Base-by-base conservation (phyloP, 2,888 invertebrate species). In the Laothoe populi region DNA sequence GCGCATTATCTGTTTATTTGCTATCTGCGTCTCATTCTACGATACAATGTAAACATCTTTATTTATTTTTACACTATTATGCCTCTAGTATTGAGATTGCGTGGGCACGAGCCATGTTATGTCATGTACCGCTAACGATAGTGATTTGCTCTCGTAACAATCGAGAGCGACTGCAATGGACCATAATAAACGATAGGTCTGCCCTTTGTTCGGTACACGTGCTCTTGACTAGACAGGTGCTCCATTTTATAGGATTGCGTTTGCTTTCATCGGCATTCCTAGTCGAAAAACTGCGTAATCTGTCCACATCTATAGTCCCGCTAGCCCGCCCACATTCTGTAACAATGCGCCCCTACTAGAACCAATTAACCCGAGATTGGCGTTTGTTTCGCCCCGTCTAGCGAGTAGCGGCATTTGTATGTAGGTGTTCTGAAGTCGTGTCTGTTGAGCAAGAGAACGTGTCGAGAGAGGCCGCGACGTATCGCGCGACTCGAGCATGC, bases 381-480 rank as follows among this genome's bases (percentile, higher is more conserved):
- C 78, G 76, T 77, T 78, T 74, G 75, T 70, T 70, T 70, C 66
- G 69, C 69, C 66, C 65, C 69, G 66, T 69, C 66, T 66, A 66
- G 64, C 67, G 66, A 65, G 65, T 66, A 65, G 63, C 66, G 69
- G 59, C 67, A 68, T 69, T 69, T 68, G 67, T 68, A 68, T 70
- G 64, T 71, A 67, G 65, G 73, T 77, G 75, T 78, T 77, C 72
- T 75, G 63, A 71, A 75, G 72, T 74, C 64, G 71, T 70, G 71
- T 75, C 84, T 73, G 79, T 83, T 91, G 89, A 79, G 90, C 81
- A 91, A 92, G 88, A 84, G 88, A 89, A 91, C 90, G 91, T 91
- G 91, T 87, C 84, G 81, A 81, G 88, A 84, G 84, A 83, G 88
- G 88, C 84, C 84, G 80, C 81, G 75, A 82, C 82, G 86, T 90